phyloP scores from a whole-genome alignment of 2,113 vertebrate species.

The Fregata magnificens region DNA sequence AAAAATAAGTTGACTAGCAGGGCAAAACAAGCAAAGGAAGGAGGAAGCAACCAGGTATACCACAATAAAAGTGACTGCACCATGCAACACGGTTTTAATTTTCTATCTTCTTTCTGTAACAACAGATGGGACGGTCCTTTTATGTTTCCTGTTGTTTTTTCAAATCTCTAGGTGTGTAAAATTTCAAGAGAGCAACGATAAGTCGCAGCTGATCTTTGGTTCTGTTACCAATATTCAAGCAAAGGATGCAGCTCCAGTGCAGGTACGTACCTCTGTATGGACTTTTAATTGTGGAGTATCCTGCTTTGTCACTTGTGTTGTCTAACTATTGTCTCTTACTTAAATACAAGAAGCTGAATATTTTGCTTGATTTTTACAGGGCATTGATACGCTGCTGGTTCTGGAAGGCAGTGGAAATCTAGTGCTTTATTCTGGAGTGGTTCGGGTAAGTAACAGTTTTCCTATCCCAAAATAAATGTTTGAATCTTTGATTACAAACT shows the following conservation, averaged over 20 bases:
- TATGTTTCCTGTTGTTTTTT: background rate
- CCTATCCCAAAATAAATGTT: background rate
- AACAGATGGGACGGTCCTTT: background rate
- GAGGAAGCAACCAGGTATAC: background rate
- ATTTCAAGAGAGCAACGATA: constrained; percentile 93
- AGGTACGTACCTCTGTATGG: background rate
- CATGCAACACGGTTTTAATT: background rate
- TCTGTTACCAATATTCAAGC: constrained; percentile 87
- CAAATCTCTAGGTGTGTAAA: constrained; percentile 86
- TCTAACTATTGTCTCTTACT: background rate
- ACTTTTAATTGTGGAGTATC: background rate
- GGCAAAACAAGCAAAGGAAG: background rate
- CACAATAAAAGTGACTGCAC: background rate
- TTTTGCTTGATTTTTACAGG: constrained; percentile 67
- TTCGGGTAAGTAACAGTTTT: constrained; percentile 77
- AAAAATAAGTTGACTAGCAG: background rate
- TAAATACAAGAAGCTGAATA: background rate
- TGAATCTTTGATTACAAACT: background rate
- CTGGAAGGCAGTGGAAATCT: constrained; percentile 91
- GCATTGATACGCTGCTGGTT: constrained; percentile 87
- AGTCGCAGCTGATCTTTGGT: constrained; percentile 91
- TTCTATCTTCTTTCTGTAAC: background rate
- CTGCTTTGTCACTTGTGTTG: background rate
- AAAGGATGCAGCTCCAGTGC: constrained; percentile 92
- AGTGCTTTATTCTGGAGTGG: constrained; percentile 92